These are phyloP conservation scores for Phalacrocorax aristotelis DNA, from an alignment of 2,113 vertebrate genomes.

Conservation along the genomic window DNA sequence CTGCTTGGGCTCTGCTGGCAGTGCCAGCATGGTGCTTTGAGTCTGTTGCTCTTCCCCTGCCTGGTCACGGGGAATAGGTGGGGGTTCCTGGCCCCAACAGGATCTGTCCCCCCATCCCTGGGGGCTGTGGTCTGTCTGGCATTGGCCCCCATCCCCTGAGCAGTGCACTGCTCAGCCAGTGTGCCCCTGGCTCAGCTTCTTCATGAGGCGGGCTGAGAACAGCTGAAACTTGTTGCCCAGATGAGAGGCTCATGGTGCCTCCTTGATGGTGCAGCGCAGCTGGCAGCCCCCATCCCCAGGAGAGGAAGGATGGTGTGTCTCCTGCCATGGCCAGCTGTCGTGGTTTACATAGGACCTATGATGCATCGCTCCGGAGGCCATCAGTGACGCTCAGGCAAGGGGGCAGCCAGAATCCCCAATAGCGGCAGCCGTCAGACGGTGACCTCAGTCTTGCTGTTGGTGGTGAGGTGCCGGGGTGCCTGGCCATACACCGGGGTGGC, in stretches of 20 bases:
- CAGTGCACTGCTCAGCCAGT: rapidly evolving
- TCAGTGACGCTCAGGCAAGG: rapidly evolving
- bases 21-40: neutral
- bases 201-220: rapidly evolving
- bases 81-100: neutral
- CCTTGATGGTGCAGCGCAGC: neutral
- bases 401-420: neutral
- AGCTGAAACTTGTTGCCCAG: rapidly evolving
- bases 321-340: rapidly evolving
- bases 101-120: too few relatives aligned
- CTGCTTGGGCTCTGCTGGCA: neutral
- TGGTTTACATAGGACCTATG: neutral
- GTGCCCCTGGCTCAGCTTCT: neutral
- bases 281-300: rapidly evolving
- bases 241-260: neutral
- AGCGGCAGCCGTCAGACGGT: constrained; percentile 80
- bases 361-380: rapidly evolving
- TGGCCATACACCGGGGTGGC: constrained; percentile 69
- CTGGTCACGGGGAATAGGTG: neutral
- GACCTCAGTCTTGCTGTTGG: constrained; percentile 97
- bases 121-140: neutral
- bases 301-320: rapidly evolving
- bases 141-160: rapidly evolving
- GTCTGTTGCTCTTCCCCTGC: neutral
- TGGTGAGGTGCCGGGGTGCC: constrained; percentile 78